These are phyloP conservation scores for Lytechinus variegatus DNA, from an alignment of 35 echinoderm and acorn worm species.

Conservation along the genomic window DNA sequence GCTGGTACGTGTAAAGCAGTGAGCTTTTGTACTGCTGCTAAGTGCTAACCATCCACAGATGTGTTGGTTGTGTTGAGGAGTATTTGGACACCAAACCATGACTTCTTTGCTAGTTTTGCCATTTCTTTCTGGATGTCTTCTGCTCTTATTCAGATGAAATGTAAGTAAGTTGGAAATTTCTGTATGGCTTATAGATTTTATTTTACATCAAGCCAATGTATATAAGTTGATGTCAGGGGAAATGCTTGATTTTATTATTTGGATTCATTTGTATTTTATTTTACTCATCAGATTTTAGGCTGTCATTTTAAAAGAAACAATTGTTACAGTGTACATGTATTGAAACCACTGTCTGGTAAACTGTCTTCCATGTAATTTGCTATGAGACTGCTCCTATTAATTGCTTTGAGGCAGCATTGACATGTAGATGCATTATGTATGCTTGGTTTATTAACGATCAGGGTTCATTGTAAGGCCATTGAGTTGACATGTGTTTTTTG, in stretches of 20 bases:
- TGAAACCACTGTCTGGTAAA: too few relatives aligned
- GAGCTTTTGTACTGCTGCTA: background rate
- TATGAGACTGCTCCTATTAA: background rate
- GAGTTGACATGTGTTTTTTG: background rate
- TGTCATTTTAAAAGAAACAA: background rate
- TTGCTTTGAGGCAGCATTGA: background rate
- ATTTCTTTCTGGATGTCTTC: too few relatives aligned
- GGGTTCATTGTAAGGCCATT: background rate
- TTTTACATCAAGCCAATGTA: too few relatives aligned
- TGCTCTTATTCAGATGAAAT: too few relatives aligned
- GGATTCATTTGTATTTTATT: background rate
- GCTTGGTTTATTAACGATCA: background rate
- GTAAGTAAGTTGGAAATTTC: too few relatives aligned
- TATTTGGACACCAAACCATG: too few relatives aligned
- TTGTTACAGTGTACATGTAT: too few relatives aligned
- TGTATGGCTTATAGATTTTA: too few relatives aligned
- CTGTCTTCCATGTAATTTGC: background rate
- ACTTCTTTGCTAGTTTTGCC: too few relatives aligned
- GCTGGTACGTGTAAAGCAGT: background rate
- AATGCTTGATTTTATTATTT: background rate
- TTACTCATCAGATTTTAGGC: background rate
- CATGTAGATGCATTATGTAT: background rate
- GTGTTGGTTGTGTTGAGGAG: too few relatives aligned
- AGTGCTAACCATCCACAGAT: too few relatives aligned
- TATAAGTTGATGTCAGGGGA: too few relatives aligned